Evolutionary conservation across 2,797 vertebrate genomes (phyloP), one percentile per base, ranked within the genome.

Genomic region (Eremophila alpestris): DNA sequence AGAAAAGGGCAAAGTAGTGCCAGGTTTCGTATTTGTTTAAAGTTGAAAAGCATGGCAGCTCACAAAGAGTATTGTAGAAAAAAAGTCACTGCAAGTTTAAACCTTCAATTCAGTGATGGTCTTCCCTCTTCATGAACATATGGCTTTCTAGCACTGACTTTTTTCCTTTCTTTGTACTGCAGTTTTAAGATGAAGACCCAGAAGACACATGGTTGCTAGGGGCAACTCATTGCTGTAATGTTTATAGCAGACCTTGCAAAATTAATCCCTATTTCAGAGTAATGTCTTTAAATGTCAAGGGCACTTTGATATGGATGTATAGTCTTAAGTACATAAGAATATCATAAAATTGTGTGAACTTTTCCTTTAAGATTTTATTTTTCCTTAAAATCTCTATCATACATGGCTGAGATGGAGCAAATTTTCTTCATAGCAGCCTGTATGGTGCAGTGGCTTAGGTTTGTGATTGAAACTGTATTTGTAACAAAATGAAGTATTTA

Each of bases 41-140:
- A 0, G 2, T 10, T 27, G n/a, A 43, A 71, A 75, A 3, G 29
- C 18, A 32, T 27, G 9, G 3, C 18, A 82, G 7, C 18, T 52
- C 23, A 58, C 3, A 60, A 55, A 40, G 2, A 24, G 1, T 29
- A 18, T 5, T 17, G 9, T 20, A 59, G n/a, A 65, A 67, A 27
- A 7, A 48, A 71, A 75, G 12, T 36, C 1, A 6, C 30, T 65
- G 5, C 16, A 73, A 58, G 2, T 10, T 6, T 51, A 6, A 43
- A 58, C 51, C 32, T 41, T 81, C 21, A 59, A 0, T 77, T 79
- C 27, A 30, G 19, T 54, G 27, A 29, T 1, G 3, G 8, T 21
- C 9, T 40, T 73, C 17, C 5, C 3, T 45, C 24, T 68, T 54
- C 19, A 16, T 54, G 34, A 7, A 58, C 34, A 13, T 0, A 0